Base-by-base conservation (phyloP, 2,888 invertebrate genomes). In the Xestia c-nigrum region DNA sequence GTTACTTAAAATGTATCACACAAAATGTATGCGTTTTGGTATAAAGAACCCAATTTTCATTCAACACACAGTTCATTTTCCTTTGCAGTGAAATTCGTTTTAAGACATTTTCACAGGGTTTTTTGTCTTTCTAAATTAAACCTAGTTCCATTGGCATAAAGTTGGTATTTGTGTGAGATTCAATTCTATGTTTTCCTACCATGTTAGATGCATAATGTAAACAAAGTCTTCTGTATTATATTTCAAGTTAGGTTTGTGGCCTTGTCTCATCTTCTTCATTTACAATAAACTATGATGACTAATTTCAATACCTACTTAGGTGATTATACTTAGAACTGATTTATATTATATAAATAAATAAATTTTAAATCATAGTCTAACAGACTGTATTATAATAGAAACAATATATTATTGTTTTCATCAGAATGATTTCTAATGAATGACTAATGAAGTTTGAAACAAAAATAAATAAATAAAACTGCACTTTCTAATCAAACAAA, bases 241-340 rank as follows among this genome's bases (percentile, higher is more conserved):
- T 83, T 84, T 80, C 67, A 57, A 59, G 57, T 52, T 83, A 50
- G 52, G 40, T n/a, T 67, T 76, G 55, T n/a, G 40, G 59, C 73
- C 81, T 84, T 76, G 76, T 84, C 76, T 61, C 55, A 73, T 84
- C 70, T 57, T 76, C 59, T 80, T 71, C 47, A 50, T 70, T 74
- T 84, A 73, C 80, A 70, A 66, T 64, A 19, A 55, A 14, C 31
- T 57, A 31, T 68, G 43, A 76, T 67, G 63, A 80, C 70, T 71
- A 68, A 83, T 80, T 68, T 21, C 31, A 52, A 43, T 77, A 59
- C 4, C 12, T 68, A 63, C 21, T 50, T 21, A 55, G 38, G 69
- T 82, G 24, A 65, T 59, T 38, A 7, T 55, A 31, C 10, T 31
- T 31, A 38, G 61, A 65, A 61, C 38, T 66, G 19, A 74, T 46